Evolutionary conservation across 1,140 invertebrate genomes (phyloP), one percentile per base, ranked within the genome.

Genomic region (Melipona quadrifasciata): DNA sequence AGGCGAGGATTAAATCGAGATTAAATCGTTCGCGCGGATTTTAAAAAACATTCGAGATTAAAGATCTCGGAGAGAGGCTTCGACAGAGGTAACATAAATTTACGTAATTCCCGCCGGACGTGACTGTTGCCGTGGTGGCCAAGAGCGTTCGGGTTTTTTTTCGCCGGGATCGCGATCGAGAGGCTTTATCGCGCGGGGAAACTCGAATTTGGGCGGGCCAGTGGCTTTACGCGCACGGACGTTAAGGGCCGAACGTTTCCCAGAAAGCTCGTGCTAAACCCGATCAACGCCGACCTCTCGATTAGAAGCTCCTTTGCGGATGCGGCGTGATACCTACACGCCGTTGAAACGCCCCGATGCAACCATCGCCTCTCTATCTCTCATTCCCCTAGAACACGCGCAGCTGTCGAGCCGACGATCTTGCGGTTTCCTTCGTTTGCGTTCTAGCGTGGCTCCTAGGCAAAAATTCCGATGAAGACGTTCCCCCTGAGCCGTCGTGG

Each of bases 401-500:
- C 53, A 27, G n/a, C 27, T 19, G 53, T 34, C n/a, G 27, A 34
- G 14, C 12, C 51, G 73, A 34, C 31, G 21, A 75, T 55, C 12
- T n/a, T 58, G 27, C 53, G 73, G 53, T 34, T 58, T 31, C 19
- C 39, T 24, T 64, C n/a, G 6, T n/a, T n/a, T n/a, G n/a, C n/a
- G n/a, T 27, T 11, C 31, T 24, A 5, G 19, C 1, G 39, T 19
- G 19, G 10, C 21, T 24, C 21, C 19, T 31, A 31, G 65, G 5
- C 14, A 72, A 19, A 55, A 78, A 61, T 47, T 61, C 47, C 19
- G 31, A 84, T 64, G 76, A 84, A 84, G 82, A 79, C 76, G 67
- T 84, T 79, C 67, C 67, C 75, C 67, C 75, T 39, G 39, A 84
- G 39, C 39, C 65, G 67, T 79, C 24, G 21, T 31, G 47, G 55